These are phyloP conservation scores for Drymodes brunneopygia DNA, from an alignment of 2,113 vertebrate species.

Conservation along the genomic window DNA sequence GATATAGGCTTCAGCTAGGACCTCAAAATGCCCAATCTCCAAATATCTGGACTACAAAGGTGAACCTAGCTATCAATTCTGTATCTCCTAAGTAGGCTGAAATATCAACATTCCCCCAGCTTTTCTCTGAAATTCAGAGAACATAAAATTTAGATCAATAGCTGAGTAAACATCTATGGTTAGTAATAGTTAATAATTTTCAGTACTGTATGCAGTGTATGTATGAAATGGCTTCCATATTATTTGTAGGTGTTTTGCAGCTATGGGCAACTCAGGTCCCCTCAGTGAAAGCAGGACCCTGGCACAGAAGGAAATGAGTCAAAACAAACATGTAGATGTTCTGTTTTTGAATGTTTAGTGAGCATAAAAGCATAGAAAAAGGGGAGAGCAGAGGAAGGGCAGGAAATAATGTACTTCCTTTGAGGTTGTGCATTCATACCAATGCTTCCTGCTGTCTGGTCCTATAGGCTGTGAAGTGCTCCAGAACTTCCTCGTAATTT, in stretches of 20 bases:
- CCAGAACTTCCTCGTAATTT: conserved; percentile 83
- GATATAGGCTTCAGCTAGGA: background rate
- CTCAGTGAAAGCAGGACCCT: background rate
- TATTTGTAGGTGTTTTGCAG: background rate
- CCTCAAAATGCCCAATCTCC: background rate
- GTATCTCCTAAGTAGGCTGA: background rate
- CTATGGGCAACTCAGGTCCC: background rate
- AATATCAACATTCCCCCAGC: background rate
- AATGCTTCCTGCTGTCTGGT: conserved; percentile 74
- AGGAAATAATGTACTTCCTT: background rate
- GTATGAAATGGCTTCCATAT: background rate
- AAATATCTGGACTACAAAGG: background rate
- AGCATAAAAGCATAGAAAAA: background rate
- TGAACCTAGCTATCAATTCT: background rate
- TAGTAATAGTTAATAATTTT: background rate
- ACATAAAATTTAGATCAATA: background rate
- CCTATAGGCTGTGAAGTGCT: conserved; percentile 86
- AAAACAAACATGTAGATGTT: background rate
- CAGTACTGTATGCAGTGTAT: background rate
- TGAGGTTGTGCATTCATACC: conserved; percentile 47
- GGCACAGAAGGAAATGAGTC: background rate
- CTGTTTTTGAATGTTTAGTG: background rate
- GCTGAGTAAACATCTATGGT: background rate
- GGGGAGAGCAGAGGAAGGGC: background rate
- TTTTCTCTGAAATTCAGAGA: background rate